Evolutionary conservation across 2,113 vertebrate genomes (phyloP).

Genomic region (Stigmatopora nigra): DNA sequence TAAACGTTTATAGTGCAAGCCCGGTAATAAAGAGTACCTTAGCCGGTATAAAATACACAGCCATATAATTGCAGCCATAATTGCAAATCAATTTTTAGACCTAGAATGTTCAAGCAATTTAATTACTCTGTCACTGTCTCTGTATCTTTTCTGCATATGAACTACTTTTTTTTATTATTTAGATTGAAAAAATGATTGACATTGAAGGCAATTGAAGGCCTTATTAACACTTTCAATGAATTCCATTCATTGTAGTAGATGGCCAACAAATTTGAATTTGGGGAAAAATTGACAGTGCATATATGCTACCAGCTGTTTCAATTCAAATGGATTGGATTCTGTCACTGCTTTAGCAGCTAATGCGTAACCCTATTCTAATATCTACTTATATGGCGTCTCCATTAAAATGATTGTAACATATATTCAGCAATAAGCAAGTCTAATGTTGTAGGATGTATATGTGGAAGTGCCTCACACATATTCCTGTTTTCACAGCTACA

Average conservation of each 20-base stretch:
- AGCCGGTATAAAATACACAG: conserved; percentile 2
- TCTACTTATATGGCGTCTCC: no score
- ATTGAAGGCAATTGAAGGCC: conserved; percentile 14
- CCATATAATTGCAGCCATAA: not conserved
- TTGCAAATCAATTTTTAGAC: conserved; percentile 28
- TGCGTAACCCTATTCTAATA: no score
- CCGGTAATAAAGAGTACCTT: conserved; percentile 1
- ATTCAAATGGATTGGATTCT: no score
- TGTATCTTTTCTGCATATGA: conserved; percentile 26
- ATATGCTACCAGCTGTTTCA: no score
- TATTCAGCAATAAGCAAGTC: no score
- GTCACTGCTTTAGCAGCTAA: no score
- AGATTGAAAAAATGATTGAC: not conserved
- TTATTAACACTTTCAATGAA: conserved; percentile 1
- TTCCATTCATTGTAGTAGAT: no score
- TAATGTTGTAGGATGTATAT: not conserved
- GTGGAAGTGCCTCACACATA: not conserved
- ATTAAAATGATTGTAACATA: no score
- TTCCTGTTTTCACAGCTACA: conserved; percentile 70
- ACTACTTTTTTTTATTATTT: conserved; percentile 24
- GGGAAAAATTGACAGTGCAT: no score
- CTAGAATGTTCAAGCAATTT: conserved; percentile 19
- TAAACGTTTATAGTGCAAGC: conserved; percentile 12
- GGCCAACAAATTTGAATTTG: no score
- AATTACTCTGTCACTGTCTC: conserved; percentile 14